These are phyloP conservation scores for Dendrocopos noguchii DNA, from an alignment of 2,113 vertebrate species.

Conservation along the genomic window DNA sequence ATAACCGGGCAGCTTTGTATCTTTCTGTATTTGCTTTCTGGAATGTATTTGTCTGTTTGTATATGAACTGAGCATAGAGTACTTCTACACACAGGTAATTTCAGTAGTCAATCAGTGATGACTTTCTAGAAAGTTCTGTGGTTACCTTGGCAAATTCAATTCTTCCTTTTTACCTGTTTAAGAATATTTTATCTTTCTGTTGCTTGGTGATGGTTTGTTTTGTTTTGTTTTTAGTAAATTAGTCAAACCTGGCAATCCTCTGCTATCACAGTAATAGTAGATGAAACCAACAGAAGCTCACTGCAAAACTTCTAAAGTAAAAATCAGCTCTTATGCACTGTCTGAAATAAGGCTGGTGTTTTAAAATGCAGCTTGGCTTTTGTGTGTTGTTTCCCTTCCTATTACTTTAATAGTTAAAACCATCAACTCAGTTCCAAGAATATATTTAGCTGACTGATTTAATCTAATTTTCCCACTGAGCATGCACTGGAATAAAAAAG, in stretches of 20 bases:
- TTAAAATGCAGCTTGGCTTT: not conserved
- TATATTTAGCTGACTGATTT: constrained; percentile 33
- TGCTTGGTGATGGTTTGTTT: not conserved
- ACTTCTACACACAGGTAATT: not conserved
- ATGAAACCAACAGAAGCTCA: not conserved
- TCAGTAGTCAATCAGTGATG: not conserved
- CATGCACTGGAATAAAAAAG: constrained; percentile 33
- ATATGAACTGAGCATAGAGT: not conserved
- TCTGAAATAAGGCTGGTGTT: not conserved
- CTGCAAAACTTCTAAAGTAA: not conserved
- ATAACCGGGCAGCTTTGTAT: not conserved
- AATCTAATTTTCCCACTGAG: constrained; percentile 45
- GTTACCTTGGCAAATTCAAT: not conserved
- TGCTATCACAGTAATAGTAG: not conserved
- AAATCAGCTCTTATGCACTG: not conserved
- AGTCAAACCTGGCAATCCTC: not conserved
- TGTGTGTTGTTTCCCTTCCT: not conserved
- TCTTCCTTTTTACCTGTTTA: not conserved
- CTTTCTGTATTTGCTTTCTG: not conserved
- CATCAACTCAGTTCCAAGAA: not conserved
- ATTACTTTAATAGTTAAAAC: not conserved
- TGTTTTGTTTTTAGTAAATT: too few relatives aligned
- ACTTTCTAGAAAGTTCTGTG: not conserved
- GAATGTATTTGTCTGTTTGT: not conserved
- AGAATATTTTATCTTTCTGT: not conserved